phyloP scores from a whole-genome alignment of 2,113 vertebrate genomes.

The Paratilapia polleni region DNA sequence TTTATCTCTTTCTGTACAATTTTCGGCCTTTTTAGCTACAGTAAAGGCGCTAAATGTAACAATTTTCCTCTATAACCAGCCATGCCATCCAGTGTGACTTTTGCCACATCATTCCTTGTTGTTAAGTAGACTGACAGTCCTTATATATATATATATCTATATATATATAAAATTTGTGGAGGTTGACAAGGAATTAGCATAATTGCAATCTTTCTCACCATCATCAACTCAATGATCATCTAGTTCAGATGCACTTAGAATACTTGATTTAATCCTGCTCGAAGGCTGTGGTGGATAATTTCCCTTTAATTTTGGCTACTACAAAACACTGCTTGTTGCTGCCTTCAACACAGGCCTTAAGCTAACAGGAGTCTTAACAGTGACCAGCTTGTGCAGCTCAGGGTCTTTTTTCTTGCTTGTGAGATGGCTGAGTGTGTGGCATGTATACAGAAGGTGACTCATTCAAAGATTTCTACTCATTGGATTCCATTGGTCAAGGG shows the following conservation, averaged over 20 bases:
- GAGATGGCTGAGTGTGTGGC: slow-evolving; percentile 61
- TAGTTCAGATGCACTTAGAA: neutral
- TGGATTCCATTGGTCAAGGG: slow-evolving; percentile 42
- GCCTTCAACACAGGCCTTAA: slow-evolving; percentile 33
- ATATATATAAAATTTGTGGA: neutral
- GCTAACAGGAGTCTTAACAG: slow-evolving; percentile 58
- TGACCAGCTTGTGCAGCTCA: slow-evolving; percentile 56
- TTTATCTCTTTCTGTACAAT: neutral
- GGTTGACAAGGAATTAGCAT: neutral
- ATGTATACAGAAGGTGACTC: slow-evolving; percentile 65
- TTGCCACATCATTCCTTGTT: neutral
- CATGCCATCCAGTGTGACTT: too few relatives aligned
- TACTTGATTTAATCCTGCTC: neutral
- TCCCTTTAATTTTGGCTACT: neutral
- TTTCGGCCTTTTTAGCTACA: neutral
- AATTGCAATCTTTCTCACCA: neutral
- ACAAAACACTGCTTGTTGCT: slow-evolving; percentile 58
- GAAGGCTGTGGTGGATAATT: slow-evolving; percentile 4
- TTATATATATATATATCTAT: too few relatives aligned
- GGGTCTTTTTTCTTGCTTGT: slow-evolving; percentile 50
- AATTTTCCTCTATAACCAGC: neutral
- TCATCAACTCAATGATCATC: neutral
- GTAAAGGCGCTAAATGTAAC: neutral
- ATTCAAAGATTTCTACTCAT: slow-evolving; percentile 61
- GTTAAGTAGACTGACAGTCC: neutral